Percentiles rank a stretch among this genome's conserved stretches.
phyloP scores from a whole-genome alignment of 2,888 invertebrate species.

The Sturmia bella region DNA sequence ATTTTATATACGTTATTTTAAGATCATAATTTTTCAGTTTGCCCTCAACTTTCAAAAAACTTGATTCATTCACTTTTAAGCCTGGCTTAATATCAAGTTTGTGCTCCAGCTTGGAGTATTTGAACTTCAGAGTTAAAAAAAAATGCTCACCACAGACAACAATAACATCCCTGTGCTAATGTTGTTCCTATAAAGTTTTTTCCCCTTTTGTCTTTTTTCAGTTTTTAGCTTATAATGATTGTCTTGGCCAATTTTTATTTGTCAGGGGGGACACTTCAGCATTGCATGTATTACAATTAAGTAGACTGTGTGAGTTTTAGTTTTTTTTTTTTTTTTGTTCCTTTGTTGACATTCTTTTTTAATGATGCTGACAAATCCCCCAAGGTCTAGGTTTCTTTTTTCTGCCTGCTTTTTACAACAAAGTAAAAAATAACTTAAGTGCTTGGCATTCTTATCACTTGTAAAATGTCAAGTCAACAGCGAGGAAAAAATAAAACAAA shows the following conservation, averaged over 20 bases:
- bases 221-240: slow-evolving; percentile 8
- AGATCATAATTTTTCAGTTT: too few relatives aligned
- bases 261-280: slow-evolving; percentile 16
- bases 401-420: slow-evolving; percentile 2
- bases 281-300: slow-evolving; percentile 53
- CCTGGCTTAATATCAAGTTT: too few relatives aligned
- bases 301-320: slow-evolving; percentile 4
- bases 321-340: slow-evolving; percentile 4
- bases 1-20: too few relatives aligned
- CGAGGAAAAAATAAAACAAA: background rate
- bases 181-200: background rate
- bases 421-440: slow-evolving; percentile 42
- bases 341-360: slow-evolving; percentile 41
- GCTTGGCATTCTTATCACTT: slow-evolving; percentile 76
- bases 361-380: slow-evolving; percentile 60
- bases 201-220: background rate
- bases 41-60: too few relatives aligned
- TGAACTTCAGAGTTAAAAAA: background rate
- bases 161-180: slow-evolving; percentile 47
- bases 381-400: slow-evolving; percentile 52
- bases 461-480: slow-evolving; percentile 71
- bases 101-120: too few relatives aligned
- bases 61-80: too few relatives aligned
- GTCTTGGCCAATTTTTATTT: slow-evolving; percentile 18
- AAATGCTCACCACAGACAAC: slow-evolving; percentile 22